Conservation (phyloP, 1,140 invertebrate species). For the Bactericera cockerelli region DNA sequence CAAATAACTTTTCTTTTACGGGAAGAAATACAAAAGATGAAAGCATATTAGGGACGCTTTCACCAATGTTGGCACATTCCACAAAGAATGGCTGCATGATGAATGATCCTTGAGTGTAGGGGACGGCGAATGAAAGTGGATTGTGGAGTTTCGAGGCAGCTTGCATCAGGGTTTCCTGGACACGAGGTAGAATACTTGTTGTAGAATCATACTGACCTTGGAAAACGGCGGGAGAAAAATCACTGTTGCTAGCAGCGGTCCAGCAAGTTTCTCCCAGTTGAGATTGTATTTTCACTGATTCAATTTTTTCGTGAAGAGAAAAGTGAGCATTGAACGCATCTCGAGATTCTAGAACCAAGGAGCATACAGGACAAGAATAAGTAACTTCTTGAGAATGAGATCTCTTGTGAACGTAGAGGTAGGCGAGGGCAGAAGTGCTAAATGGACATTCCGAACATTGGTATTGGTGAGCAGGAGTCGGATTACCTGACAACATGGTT, state of each 20-base stretch:
- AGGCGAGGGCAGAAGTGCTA: constrained; percentile 71
- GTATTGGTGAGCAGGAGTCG: constrained; percentile 41
- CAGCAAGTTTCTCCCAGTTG: constrained; percentile 17
- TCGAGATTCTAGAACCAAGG: constrained; percentile 32
- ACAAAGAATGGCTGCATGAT: constrained; percentile 78
- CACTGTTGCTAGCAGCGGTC: constrained; percentile 11
- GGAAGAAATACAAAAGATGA: constrained; percentile 84
- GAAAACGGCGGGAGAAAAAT: not conserved
- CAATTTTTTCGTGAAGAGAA: not conserved
- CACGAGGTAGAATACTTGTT: constrained; percentile 12
- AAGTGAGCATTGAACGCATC: not conserved
- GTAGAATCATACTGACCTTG: constrained; percentile 10
- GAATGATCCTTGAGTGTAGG: constrained; percentile 28
- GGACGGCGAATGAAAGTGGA: constrained; percentile 24
- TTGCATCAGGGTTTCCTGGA: constrained; percentile 22
- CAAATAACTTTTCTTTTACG: constrained; percentile 63
- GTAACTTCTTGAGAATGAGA: constrained; percentile 36
- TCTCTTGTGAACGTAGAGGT: constrained; percentile 79
- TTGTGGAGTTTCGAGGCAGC: constrained; percentile 17
- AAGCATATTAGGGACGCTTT: constrained; percentile 43
- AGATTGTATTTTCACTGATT: constrained; percentile 9
- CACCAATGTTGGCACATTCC: constrained; percentile 22
- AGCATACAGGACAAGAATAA: constrained; percentile 38
- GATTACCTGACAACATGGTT: not conserved
- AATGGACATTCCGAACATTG: constrained; percentile 78